Evolutionary conservation across 2,113 vertebrate species (phyloP).

Genomic region (Seriola rivoliana): DNA sequence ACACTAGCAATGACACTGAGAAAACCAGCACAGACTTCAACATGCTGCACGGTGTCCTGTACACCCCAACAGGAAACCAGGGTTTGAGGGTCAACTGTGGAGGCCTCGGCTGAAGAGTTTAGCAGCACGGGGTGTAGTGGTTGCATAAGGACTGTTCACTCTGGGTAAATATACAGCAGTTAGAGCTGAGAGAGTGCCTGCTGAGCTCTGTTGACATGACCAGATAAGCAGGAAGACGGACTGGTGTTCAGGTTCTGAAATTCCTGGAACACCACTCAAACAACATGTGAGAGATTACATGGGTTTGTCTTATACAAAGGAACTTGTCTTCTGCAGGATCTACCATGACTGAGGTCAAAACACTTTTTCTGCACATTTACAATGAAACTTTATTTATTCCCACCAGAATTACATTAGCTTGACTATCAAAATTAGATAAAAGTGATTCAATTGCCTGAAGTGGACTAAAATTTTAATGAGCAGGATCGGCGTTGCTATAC

Average conservation of each 20-base stretch:
- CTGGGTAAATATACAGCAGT: conserved; percentile 73
- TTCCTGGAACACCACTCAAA: conserved; percentile 57
- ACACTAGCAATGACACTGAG: neutral
- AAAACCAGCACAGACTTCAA: conserved; percentile 11
- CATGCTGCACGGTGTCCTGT: neutral
- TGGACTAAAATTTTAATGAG: neutral
- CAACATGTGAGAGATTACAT: conserved; percentile 31
- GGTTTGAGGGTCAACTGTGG: conserved; percentile 51
- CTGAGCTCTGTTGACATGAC: conserved; percentile 69
- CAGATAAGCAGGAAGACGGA: conserved; percentile 70
- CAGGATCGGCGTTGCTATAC: neutral
- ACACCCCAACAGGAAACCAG: conserved; percentile 56
- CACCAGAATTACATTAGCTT: neutral
- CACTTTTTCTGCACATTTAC: neutral
- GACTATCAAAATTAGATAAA: neutral
- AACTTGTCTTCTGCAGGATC: neutral
- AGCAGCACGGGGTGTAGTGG: conserved; percentile 45
- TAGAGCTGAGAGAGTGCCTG: conserved; percentile 60
- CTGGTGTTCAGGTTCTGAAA: conserved; percentile 46
- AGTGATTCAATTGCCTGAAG: neutral
- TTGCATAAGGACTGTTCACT: conserved; percentile 65
- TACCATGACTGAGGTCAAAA: conserved; percentile 3
- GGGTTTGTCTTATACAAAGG: conserved; percentile 4
- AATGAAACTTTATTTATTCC: neutral
- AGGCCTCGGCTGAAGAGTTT: conserved; percentile 52